These are phyloP conservation scores for Dallia pectoralis DNA, from an alignment of 2,797 vertebrate species.

Conservation along the genomic window DNA sequence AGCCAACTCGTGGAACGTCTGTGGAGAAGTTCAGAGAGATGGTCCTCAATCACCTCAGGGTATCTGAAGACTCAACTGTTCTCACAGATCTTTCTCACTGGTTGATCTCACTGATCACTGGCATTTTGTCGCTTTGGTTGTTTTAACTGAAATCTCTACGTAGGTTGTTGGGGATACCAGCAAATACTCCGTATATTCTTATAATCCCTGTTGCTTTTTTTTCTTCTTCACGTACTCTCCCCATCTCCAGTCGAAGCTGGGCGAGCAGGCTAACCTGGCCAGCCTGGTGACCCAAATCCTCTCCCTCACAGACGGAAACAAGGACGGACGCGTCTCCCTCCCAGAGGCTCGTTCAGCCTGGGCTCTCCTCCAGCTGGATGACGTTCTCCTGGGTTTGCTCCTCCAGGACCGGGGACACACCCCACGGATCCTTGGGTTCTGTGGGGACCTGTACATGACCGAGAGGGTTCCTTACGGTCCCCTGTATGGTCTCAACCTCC, in stretches of 20 bases:
- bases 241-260: conserved; percentile 84
- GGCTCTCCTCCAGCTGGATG: conserved; percentile 96
- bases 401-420: conserved; percentile 96
- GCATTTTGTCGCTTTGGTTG: background rate
- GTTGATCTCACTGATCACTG: background rate
- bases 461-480: conserved; percentile 92
- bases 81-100: background rate
- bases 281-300: conserved; percentile 88
- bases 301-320: conserved; percentile 91
- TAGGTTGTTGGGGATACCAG: background rate
- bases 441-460: conserved; percentile 93
- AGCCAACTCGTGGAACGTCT: conserved; percentile 94
- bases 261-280: conserved; percentile 91
- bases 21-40: conserved; percentile 98
- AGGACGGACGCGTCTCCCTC: conserved; percentile 92
- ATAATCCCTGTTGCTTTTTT: background rate
- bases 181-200: background rate
- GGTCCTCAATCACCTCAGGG: conserved; percentile 94
- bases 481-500: conserved; percentile 90
- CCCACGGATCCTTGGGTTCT: conserved; percentile 92
- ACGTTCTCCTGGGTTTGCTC: conserved; percentile 92
- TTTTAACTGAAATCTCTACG: background rate
- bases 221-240: conserved; percentile 9
- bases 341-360: conserved; percentile 95
- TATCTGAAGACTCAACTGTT: conserved; percentile 55